These are phyloP conservation scores for Drosophila meridiana DNA, from an alignment of 2,888 invertebrate species.

Conservation along the genomic window DNA sequence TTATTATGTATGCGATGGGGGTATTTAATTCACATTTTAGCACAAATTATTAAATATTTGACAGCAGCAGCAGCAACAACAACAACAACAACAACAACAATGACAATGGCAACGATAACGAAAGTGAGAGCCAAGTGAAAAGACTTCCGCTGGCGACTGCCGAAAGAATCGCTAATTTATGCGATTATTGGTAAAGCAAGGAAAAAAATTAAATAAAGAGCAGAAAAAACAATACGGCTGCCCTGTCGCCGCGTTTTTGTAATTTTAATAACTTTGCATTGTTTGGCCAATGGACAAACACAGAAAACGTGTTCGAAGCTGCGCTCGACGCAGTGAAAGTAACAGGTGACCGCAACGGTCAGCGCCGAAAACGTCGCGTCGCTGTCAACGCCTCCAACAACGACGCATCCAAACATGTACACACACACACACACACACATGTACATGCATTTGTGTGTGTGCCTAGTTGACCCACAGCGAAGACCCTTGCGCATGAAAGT, in stretches of 20 bases:
- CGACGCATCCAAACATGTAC: constrained; percentile 18
- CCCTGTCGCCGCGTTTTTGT: constrained; percentile 56
- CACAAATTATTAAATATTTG: constrained; percentile 78
- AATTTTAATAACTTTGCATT: constrained; percentile 66
- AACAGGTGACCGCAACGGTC: constrained; percentile 74
- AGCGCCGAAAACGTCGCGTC: constrained; percentile 52
- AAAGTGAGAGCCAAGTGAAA: constrained; percentile 75
- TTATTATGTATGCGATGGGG: constrained; percentile 65
- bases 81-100: constrained; percentile 22
- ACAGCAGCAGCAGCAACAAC: constrained; percentile 29
- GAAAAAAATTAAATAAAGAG: not conserved
- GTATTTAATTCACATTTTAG: constrained; percentile 71
- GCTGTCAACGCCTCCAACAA: constrained; percentile 56
- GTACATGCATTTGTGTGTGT: not conserved
- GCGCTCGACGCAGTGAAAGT: constrained; percentile 62
- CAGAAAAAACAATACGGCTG: constrained; percentile 4
- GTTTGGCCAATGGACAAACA: constrained; percentile 46
- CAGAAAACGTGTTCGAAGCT: constrained; percentile 66
- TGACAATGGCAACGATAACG: constrained; percentile 46
- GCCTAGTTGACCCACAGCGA: constrained; percentile 41
- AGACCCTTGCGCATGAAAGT: constrained; percentile 55
- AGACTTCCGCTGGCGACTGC: constrained; percentile 59
- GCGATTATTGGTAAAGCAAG: constrained; percentile 64
- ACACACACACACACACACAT: not conserved
- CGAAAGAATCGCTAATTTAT: constrained; percentile 72